Conservation (phyloP, 1,140 invertebrate species). For the Triops longicaudatus region DNA sequence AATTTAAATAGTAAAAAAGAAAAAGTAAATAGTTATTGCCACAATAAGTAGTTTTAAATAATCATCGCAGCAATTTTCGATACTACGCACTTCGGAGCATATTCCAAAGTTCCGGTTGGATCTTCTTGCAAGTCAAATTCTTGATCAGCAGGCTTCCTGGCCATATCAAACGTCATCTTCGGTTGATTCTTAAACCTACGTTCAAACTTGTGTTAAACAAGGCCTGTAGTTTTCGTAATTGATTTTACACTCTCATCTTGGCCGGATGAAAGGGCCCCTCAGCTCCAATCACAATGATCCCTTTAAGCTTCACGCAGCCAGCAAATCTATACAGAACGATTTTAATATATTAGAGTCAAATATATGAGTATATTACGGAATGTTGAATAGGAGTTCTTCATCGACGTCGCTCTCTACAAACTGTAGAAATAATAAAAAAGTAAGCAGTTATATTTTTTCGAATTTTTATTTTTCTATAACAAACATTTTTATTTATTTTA, state of each 20-base stretch:
- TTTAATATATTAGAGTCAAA: background rate
- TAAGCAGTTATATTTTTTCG: no score
- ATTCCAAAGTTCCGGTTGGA: slow-evolving; percentile 68
- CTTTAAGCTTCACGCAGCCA: slow-evolving; percentile 89
- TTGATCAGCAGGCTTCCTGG: slow-evolving; percentile 62
- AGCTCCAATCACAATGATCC: slow-evolving; percentile 79
- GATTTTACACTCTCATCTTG: slow-evolving; percentile 71
- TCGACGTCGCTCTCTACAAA: slow-evolving; percentile 91
- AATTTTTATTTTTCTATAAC: no score
- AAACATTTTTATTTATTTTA: no score
- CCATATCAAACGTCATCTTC: slow-evolving; percentile 89
- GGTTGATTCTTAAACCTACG: slow-evolving; percentile 84
- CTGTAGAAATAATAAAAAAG: no score
- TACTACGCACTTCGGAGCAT: slow-evolving; percentile 77
- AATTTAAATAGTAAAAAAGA: slow-evolving; percentile 27
- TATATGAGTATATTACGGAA: slow-evolving; percentile 56
- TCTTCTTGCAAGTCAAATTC: slow-evolving; percentile 82
- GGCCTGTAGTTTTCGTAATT: background rate
- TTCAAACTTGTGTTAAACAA: slow-evolving; percentile 31
- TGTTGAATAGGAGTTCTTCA: slow-evolving; percentile 88
- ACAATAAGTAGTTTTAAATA: background rate
- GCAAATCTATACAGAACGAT: slow-evolving; percentile 57
- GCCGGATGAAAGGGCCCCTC: slow-evolving; percentile 73
- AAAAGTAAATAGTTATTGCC: no score
- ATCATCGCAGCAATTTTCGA: no score